Base-by-base conservation (phyloP, 2,113 vertebrate species). In the Centropus unirufus region DNA sequence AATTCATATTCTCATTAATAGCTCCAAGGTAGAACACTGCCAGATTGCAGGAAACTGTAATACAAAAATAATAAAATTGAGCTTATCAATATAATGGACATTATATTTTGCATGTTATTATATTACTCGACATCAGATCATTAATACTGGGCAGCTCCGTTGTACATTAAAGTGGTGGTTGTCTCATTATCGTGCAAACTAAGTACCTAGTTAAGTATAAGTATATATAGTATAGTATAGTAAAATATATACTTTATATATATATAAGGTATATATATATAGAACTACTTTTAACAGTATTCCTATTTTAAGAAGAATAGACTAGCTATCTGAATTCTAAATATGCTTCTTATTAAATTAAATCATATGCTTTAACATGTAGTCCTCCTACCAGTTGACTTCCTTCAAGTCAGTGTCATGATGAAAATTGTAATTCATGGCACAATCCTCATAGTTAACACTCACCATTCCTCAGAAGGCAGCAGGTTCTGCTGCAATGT, bases 31-130 rank as follows among this genome's bases (percentile, higher is more conserved):
- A 98, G 98, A 99, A 99, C 91, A 99, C 98, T 32, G 99, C 99
- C 97, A 99, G 59, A 81, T 99, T 99, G 95, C 99, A 99, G 96
- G 99, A 99, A 74, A 98, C 99, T 99, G 68, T 3, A 95, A 96
- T 30, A 47, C 87, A 62, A 77, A 76, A 54, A 54, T 47, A 57
- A 69, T 55, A 40, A 24, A 36, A 12, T 2, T 86, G 34, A 86
- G 24, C 16, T 90, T 69, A 42, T 47, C 30, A 30, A 40, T 15
- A 24, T 68, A 40, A 44, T 44, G 46, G 77, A 16, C 21, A 54
- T 44, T 40, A 14, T 34, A 54, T 69, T 80, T 84, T 69, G 36
- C 62, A 54, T 14, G 13, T 67, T 54, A 57, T 21, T 64, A 49
- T 18, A 4, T 58, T 79, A n/a, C 39, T 62, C 81, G 88, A 49